phyloP scores from a whole-genome alignment of 1,140 invertebrate species.

The Aphis gossypii region DNA sequence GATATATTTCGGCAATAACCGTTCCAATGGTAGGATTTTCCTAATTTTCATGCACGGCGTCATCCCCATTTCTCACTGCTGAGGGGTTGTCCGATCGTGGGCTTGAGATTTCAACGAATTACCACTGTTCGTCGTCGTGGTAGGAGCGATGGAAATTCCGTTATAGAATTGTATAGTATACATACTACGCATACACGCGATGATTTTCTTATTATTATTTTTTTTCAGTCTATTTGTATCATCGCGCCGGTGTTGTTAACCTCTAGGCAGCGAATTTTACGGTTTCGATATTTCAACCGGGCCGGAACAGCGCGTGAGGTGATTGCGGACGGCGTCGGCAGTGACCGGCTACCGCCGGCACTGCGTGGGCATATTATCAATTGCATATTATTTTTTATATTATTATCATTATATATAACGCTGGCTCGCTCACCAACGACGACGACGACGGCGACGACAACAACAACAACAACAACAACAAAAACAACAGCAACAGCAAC shows the following conservation, averaged over 20 bases:
- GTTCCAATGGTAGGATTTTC: background rate
- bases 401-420: background rate
- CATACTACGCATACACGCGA: background rate
- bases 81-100: too few species aligned
- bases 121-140: background rate
- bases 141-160: background rate
- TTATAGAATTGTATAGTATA: background rate
- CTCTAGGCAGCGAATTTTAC: slow-evolving; percentile 50
- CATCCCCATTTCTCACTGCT: background rate
- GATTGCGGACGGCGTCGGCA: background rate
- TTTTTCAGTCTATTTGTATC: background rate
- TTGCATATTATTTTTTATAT: background rate
- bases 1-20: background rate
- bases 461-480: background rate
- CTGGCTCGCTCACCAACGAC: background rate
- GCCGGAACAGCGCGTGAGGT: slow-evolving; percentile 28
- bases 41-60: background rate
- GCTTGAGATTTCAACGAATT: background rate
- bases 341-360: background rate
- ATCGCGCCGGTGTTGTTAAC: slow-evolving; percentile 37
- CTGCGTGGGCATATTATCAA: background rate
- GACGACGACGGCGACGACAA: background rate
- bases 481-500: background rate
- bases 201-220: slow-evolving; percentile 20
- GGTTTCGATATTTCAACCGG: slow-evolving; percentile 50